phyloP scores from a whole-genome alignment of 2,888 invertebrate genomes.

The Folsomia candida region DNA sequence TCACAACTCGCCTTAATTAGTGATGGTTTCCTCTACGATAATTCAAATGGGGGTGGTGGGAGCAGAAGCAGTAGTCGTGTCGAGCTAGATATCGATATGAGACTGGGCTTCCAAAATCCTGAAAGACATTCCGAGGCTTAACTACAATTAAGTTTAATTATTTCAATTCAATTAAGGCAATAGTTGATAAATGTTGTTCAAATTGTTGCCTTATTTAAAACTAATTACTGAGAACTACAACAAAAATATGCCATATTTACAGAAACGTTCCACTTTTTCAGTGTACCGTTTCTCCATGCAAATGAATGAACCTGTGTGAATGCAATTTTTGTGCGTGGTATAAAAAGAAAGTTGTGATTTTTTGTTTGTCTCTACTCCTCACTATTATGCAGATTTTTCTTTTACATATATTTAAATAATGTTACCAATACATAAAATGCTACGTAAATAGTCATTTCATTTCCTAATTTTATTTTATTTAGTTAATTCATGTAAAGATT shows the following conservation, averaged over 20 bases:
- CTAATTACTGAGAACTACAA: too few relatives aligned
- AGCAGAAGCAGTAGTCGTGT: background rate
- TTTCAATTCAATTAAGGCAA: too few relatives aligned
- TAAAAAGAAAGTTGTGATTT: background rate
- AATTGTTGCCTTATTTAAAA: background rate
- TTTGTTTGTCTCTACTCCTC: background rate
- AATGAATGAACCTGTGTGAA: too few relatives aligned
- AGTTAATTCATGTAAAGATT: background rate
- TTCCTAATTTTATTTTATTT: background rate
- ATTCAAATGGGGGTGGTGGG: background rate
- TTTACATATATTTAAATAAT: background rate
- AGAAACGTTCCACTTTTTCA: too few relatives aligned
- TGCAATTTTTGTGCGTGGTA: too few relatives aligned
- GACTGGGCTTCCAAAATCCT: background rate
- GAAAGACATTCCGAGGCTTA: background rate
- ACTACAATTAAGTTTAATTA: background rate
- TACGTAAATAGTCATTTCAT: background rate
- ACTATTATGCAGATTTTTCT: background rate
- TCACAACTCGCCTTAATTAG: conserved; percentile 42
- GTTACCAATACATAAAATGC: background rate
- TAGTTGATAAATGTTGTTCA: background rate
- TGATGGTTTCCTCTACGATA: conserved; percentile 15
- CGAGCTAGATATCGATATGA: background rate
- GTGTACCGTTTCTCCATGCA: too few relatives aligned
- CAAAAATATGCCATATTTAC: background rate